Evolutionary conservation across 2,797 vertebrate species (phyloP), one percentile per base, ranked within the genome.

Genomic region (Sphenodon punctatus): DNA sequence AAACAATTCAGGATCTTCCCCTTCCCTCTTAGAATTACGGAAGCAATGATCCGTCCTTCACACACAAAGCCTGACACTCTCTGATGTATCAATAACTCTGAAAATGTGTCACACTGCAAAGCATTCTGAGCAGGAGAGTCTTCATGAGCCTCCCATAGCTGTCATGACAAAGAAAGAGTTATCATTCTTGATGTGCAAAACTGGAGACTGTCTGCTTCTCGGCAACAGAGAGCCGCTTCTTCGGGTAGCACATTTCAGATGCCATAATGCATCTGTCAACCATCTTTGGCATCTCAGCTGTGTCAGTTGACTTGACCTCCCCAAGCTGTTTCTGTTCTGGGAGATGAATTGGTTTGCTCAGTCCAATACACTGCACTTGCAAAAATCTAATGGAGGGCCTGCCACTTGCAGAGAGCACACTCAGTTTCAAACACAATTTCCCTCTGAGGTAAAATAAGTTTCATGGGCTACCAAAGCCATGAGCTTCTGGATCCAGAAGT

Each of bases 71-170:
- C 46, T 46, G n/a, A 25, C 71, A 46, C 53, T n/a, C 8, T 22
- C 4, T 1, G 6, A 1, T 23, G 41, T 16, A 43, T 16, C 25
- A 5, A 2, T 1, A 67, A 16, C 51, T 59, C 39, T 36, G 6
- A 58, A 39, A 11, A 16, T 8, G 25, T n/a, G 4, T 6, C 8
- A 43, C 11, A 1, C 14, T 43, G 75, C 61, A 36, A 45, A 71
- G 25, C 3, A 2, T 10, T 3, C 1, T 15, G 19, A 19, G 38
- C 5, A 7, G 34, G 58, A 32, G 20, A 43, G 20, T 3, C 1
- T 65, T 27, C 46, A 46, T 6, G 49, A 43, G 27, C 64, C 51
- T 41, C 46, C 25, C 19, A 14, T 30, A 75, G 65, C 42, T 56
- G 49, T 30, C 9, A 30, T 5, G 5, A 20, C 25, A 32, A 30